Conservation (phyloP, 2,888 invertebrate genomes). For the Lingula anatina region DNA sequence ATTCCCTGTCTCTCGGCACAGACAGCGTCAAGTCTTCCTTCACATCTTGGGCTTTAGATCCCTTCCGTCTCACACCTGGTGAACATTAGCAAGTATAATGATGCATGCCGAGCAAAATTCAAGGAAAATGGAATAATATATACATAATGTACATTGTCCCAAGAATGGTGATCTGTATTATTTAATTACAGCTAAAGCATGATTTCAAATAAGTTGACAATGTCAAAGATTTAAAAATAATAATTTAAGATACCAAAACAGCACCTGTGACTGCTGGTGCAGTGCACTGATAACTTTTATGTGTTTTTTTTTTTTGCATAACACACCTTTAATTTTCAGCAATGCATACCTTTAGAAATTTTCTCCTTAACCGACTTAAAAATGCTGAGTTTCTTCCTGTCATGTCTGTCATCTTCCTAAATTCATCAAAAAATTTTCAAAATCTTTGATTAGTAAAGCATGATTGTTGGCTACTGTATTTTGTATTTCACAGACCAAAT, state of each 20-base stretch:
- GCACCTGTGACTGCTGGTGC: not conserved
- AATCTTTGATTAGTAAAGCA: not conserved
- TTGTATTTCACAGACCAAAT: too few species aligned
- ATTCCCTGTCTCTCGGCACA: too few species aligned
- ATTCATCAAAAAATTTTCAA: not conserved
- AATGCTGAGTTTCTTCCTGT: conserved; percentile 62
- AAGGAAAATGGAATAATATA: too few species aligned
- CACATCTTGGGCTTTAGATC: too few species aligned
- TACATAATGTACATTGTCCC: too few species aligned
- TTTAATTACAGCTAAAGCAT: too few species aligned
- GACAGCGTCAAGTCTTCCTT: too few species aligned
- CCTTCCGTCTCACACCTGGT: too few species aligned
- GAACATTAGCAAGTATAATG: too few species aligned
- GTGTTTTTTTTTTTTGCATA: conserved; percentile 15
- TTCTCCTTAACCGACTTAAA: conserved; percentile 65
- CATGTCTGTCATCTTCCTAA: conserved; percentile 51
- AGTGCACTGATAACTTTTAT: conserved; percentile 3
- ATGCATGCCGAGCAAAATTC: too few species aligned
- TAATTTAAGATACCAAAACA: not conserved
- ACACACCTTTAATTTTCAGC: conserved; percentile 17
- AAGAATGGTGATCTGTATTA: too few species aligned
- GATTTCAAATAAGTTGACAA: too few species aligned
- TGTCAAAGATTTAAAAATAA: conserved; percentile 2
- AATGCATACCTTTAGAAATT: conserved; percentile 34
- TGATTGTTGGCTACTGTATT: not conserved